phyloP scores from a whole-genome alignment of 30 jellyfish, hydroid and myxozoan species.

The Sanderia malayensis region DNA sequence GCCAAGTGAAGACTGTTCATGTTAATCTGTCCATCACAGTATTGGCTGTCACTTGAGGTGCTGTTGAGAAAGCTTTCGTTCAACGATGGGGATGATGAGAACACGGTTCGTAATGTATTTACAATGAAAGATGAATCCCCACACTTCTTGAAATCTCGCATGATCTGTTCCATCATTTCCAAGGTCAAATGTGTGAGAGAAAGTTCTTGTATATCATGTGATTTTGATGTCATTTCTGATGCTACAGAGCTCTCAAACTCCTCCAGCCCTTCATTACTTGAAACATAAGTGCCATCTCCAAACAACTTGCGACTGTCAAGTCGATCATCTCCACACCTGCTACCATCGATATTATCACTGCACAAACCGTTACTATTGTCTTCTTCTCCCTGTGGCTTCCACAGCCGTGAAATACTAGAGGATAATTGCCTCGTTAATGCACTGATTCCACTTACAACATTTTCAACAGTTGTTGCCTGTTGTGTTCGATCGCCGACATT shows the following conservation, averaged over 20 bases:
- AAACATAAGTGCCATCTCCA: slow-evolving; percentile 57
- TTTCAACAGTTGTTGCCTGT: neutral
- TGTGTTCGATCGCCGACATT: neutral
- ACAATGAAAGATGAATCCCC: slow-evolving; percentile 70
- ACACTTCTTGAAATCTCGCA: slow-evolving; percentile 67
- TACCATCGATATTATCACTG: slow-evolving; percentile 12
- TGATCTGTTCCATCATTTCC: slow-evolving; percentile 67
- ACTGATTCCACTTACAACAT: slow-evolving; percentile 8
- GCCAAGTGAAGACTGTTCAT: slow-evolving; percentile 8
- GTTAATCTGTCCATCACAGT: slow-evolving; percentile 1
- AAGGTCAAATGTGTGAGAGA: slow-evolving; percentile 84
- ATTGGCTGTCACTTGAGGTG: neutral
- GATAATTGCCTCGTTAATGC: slow-evolving; percentile 35
- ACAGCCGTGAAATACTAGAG: slow-evolving; percentile 22
- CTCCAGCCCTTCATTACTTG: slow-evolving; percentile 38
- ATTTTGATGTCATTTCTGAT: slow-evolving; percentile 15
- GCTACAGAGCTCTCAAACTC: slow-evolving; percentile 67
- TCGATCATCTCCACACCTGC: neutral
- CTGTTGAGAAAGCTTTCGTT: slow-evolving; percentile 54
- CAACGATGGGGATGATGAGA: slow-evolving; percentile 76
- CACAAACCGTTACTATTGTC: neutral
- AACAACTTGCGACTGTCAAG: slow-evolving; percentile 20
- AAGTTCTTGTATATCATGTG: slow-evolving; percentile 28
- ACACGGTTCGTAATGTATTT: slow-evolving; percentile 86
- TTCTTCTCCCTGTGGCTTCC: neutral